These are phyloP conservation scores for Chrosomus eos DNA, from an alignment of 2,797 vertebrate genomes.

Conservation along the genomic window DNA sequence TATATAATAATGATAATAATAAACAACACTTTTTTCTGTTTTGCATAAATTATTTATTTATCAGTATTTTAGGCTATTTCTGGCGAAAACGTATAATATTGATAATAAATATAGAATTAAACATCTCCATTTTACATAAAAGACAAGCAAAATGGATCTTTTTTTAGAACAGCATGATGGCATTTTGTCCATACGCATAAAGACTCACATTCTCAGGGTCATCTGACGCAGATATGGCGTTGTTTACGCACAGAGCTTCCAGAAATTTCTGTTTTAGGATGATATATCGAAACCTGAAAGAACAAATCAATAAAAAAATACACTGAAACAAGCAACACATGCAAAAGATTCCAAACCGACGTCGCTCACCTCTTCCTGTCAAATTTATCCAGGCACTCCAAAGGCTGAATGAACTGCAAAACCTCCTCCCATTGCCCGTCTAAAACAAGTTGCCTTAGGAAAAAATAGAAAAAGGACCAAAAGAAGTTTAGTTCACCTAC, in stretches of 20 bases:
- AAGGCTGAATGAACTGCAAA: constrained; percentile 97
- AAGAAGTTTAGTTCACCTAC: neutral
- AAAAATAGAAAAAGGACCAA: neutral
- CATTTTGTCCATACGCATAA: neutral
- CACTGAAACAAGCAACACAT: neutral
- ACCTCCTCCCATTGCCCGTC: constrained; percentile 99
- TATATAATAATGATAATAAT: neutral
- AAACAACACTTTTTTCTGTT: neutral
- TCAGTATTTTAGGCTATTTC: neutral
- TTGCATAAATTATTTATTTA: neutral
- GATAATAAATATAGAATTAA: neutral
- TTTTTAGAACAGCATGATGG: neutral
- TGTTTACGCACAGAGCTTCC: constrained; percentile 96
- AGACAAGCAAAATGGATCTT: neutral
- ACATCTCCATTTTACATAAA: neutral
- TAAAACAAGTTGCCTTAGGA: constrained; percentile 88
- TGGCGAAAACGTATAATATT: neutral
- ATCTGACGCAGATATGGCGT: constrained; percentile 92
- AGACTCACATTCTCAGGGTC: constrained; percentile 90
- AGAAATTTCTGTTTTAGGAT: constrained; percentile 96
- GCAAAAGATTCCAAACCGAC: neutral
- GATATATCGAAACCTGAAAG: constrained; percentile 91
- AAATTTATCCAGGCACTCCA: constrained; percentile 97
- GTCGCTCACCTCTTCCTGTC: constrained; percentile 91
- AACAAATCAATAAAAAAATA: neutral